Conservation (phyloP, 92 coral and sea anemone species). For the Epizoanthus stellaris region DNA sequence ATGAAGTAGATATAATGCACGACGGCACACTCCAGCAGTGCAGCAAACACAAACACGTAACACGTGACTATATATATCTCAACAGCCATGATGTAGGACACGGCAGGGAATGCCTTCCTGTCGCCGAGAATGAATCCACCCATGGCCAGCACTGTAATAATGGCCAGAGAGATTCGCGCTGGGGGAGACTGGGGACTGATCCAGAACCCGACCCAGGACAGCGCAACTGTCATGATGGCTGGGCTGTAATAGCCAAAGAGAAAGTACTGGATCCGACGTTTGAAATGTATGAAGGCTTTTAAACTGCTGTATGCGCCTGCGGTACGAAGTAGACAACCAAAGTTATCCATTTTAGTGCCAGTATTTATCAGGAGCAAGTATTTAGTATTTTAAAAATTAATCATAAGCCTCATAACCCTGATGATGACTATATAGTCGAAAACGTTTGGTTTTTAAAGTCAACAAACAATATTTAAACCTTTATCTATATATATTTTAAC, state of each 20-base stretch:
- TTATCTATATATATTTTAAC: too few relatives aligned
- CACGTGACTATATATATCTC: conserved; percentile 79
- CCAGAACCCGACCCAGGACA: conserved; percentile 88
- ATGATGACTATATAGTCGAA: too few relatives aligned
- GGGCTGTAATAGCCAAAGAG: conserved; percentile 79
- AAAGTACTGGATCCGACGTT: conserved; percentile 75
- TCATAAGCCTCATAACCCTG: too few relatives aligned
- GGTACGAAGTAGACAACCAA: neutral
- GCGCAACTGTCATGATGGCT: conserved; percentile 71
- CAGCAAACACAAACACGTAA: conserved; percentile 77
- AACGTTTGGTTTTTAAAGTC: too few relatives aligned
- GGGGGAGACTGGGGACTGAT: conserved; percentile 83
- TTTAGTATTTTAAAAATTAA: too few relatives aligned
- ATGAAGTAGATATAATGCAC: conserved; percentile 66
- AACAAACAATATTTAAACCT: too few relatives aligned
- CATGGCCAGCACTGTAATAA: conserved; percentile 81
- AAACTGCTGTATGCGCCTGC: conserved; percentile 68
- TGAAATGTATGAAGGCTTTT: conserved; percentile 61
- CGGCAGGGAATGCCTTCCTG: conserved; percentile 75
- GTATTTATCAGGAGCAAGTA: too few relatives aligned
- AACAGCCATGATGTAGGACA: conserved; percentile 81
- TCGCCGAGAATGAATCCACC: conserved; percentile 79
- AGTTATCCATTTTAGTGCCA: neutral
- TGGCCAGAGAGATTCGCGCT: conserved; percentile 81
- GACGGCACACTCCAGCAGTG: conserved; percentile 81